Base-by-base conservation (phyloP, 2,888 invertebrate species). In the Incurvaria masculella region DNA sequence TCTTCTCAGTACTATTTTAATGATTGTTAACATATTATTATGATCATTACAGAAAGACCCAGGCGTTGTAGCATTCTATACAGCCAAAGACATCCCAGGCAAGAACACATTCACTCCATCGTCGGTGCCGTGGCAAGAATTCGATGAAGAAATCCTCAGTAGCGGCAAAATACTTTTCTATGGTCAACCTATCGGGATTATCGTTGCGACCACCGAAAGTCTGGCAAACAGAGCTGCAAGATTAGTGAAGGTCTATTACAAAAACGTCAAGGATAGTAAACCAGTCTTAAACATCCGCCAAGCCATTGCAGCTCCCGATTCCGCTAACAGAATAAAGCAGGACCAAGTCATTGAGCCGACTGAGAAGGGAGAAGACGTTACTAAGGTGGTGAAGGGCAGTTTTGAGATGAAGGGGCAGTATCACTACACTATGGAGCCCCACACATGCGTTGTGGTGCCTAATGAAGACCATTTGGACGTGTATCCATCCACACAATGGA, bases 371-470 rank as follows among this genome's bases (percentile, higher is more conserved):
- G 62, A 61, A 0, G 68, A 82, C 42, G 61, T 71, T 4, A 70
- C 68, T 10, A 70, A 82, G 43, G 74, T 74, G 1, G 65, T 87
- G 8, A 80, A 75, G 47, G 89, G 89, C 0, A 69, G 59, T 2
- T 81, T 79, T 50, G 61, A 70, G 10, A 61, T 81, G 16, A 84
- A 82, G 0, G 65, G 80, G 1, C 91, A 92, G 61, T 90, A 88
- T 62, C 91, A 91, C 65, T 89, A 82, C 56, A 83, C 85, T 1
- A 88, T 91, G 89, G 91, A 91, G 65, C 82, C 86, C 0, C 88
- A 88, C 55, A 76, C 80, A 26, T 85, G 86, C 53, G 66, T 81
- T 5, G 81, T 80, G 44, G 57, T 81, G 38, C 87, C 87, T 0
- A 66, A 64, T 2, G 87, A 87, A 59, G 83, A 85, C 57, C 82